Evolutionary conservation across 2,888 invertebrate genomes (phyloP), one percentile per base, ranked within the genome.

Genomic region (Lissocephala sabroskyi): DNA sequence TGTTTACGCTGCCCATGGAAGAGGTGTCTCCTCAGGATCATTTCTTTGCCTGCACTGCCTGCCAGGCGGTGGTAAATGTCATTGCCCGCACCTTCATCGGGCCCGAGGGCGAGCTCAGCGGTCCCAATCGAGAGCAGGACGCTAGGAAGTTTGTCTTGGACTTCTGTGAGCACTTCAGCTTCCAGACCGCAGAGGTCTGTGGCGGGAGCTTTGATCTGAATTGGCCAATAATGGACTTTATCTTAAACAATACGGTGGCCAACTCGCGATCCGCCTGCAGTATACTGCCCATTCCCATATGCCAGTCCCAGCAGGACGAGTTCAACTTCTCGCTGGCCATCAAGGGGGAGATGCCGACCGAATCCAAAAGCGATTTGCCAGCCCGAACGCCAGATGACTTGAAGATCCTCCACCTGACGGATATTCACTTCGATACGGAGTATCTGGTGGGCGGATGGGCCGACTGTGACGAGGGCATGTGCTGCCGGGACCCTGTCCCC

Each of bases 401-500:
- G 1, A 56, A 47, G 1, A 65, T 85, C 13, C 56, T 84, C 1
- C 85, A 85, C 1, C 6, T 85, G 1, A 81, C 80, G 9, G 85
- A 96, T 77, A 88, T 93, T 32, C 96, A 96, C 77, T 89, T 91
- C 41, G 95, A 96, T 82, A 90, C 91, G 0, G 79, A 87, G 1
- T 96, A 96, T 78, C 85, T 86, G 59, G 87, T 87, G 0, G 89
- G 88, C 37, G 88, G 90, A 0, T 88, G 89, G 46, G 90, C 92
- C 0, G 86, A 87, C 0, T 96, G 96, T 78, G 87, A 86, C 1
- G 91, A 92, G 59, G 92, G 93, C 2, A 85, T 91, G 3, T 96
- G 96, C 78, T 96, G 96, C 79, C 87, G 76, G 79, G 87, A 59
- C 2, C 40, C 44, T 11, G 19, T 54, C 23, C 41, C 63, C 2